phyloP scores from a whole-genome alignment of 2,888 invertebrate species.

The Glyphotaelius pellucidus region DNA sequence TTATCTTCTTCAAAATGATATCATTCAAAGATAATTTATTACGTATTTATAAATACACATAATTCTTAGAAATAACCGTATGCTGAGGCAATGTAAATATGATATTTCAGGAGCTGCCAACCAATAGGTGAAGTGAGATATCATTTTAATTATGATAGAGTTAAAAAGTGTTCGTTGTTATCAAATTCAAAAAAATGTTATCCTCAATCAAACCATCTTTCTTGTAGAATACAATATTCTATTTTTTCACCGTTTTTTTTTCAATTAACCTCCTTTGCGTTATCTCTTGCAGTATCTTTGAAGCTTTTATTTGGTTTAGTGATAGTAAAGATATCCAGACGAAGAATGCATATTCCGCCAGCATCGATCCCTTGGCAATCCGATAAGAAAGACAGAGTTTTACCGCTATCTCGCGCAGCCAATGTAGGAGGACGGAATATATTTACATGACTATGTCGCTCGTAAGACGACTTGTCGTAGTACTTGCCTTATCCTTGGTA shows the following conservation, averaged over 20 bases:
- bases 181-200: background rate
- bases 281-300: background rate
- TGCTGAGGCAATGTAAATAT: too few species aligned
- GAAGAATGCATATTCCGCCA: background rate
- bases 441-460: background rate
- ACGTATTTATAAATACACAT: too few species aligned
- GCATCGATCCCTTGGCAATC: background rate
- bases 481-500: background rate
- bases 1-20: too few species aligned
- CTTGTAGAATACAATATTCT: too few species aligned
- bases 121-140: background rate
- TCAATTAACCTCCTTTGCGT: background rate
- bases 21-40: too few species aligned
- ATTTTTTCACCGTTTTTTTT: background rate
- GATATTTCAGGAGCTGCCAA: too few species aligned
- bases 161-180: background rate
- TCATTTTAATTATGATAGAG: background rate
- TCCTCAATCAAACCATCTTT: background rate
- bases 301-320: background rate
- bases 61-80: too few species aligned
- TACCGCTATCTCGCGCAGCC: background rate
- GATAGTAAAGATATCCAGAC: background rate
- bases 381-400: background rate
- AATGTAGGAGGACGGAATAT: background rate
- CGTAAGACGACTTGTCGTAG: background rate